These are phyloP conservation scores for Tenodera sinensis DNA, from an alignment of 2,888 invertebrate species.

Conservation along the genomic window DNA sequence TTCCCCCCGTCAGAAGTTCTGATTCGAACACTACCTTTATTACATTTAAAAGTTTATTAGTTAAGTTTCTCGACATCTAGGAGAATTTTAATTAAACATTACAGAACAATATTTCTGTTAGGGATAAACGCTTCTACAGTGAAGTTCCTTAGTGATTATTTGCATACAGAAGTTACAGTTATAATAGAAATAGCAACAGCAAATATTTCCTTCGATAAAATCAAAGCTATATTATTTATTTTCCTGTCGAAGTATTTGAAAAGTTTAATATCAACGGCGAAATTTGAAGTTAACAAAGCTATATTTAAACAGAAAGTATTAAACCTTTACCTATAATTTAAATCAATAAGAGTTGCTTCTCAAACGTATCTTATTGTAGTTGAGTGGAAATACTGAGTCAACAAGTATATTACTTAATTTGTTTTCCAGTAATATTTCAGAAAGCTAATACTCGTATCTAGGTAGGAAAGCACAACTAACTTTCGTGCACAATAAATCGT, in stretches of 20 bases:
- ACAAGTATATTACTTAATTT: constrained; percentile 3
- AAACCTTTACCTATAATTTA: not conserved
- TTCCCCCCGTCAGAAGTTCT: no score
- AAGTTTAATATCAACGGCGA: not conserved
- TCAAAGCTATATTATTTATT: not conserved
- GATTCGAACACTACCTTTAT: no score
- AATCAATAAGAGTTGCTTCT: not conserved
- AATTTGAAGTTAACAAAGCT: not conserved
- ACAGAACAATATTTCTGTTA: no score
- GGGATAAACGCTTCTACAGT: no score
- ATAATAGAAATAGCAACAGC: no score
- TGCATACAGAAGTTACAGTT: no score
- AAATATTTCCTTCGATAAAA: not conserved
- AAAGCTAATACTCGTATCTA: not conserved
- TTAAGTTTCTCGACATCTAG: no score
- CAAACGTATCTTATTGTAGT: not conserved
- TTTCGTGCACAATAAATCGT: constrained; percentile 15
- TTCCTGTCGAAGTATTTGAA: not conserved
- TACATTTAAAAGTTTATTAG: no score
- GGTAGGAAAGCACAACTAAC: not conserved
- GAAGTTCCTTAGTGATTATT: no score
- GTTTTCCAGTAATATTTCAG: not conserved
- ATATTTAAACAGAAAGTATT: not conserved
- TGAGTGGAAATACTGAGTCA: not conserved
- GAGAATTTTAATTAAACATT: no score